Conservation (phyloP, 2,797 vertebrate species). For the Xiphophorus birchmanni region DNA sequence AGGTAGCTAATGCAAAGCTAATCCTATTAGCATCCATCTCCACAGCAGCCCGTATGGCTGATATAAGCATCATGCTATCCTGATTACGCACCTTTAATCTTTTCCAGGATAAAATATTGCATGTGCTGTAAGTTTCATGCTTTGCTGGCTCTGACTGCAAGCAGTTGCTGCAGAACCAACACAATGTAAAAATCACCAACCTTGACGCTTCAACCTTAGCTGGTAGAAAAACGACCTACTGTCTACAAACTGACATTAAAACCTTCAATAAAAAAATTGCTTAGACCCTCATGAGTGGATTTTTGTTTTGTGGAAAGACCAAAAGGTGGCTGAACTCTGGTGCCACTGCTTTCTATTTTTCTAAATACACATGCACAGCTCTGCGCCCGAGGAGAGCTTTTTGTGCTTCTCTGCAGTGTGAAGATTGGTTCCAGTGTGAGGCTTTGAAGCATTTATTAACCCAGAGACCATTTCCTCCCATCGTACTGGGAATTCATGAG, state of each 20-base stretch:
- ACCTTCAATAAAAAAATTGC: neutral
- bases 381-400: constrained; percentile 25
- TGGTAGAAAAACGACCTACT: neutral
- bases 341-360: constrained; percentile 10
- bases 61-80: constrained; percentile 44
- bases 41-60: constrained; percentile 35
- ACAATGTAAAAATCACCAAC: constrained; percentile 3
- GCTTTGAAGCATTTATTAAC: constrained; percentile 68
- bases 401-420: constrained; percentile 42
- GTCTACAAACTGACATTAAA: neutral
- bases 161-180: constrained; percentile 39
- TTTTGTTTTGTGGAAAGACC: neutral
- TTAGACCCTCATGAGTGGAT: neutral
- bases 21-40: constrained; percentile 10
- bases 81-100: constrained; percentile 16
- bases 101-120: neutral
- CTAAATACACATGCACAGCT: constrained; percentile 15
- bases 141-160: constrained; percentile 21
- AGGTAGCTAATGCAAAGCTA: neutral
- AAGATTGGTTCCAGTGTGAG: constrained; percentile 45
- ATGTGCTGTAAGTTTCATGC: constrained; percentile 3
- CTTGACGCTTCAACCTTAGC: neutral
- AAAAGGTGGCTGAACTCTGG: constrained; percentile 31
- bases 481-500: constrained; percentile 47
- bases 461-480: constrained; percentile 44